Base-by-base conservation (phyloP, 1,140 invertebrate genomes). In the Tetramorium simillimum region DNA sequence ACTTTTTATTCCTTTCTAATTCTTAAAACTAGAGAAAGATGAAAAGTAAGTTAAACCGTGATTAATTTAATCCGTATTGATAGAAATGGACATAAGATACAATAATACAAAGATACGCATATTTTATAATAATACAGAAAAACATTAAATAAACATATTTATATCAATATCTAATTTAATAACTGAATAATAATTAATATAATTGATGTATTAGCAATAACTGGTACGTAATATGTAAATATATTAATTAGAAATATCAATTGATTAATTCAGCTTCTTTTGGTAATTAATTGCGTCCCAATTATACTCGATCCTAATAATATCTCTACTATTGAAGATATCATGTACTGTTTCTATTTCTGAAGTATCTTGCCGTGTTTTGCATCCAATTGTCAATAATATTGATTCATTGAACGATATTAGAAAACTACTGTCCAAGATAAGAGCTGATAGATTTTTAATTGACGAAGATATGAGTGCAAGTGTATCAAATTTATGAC, bases 351-450 rank as follows among this genome's bases (percentile, higher is more conserved):
- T 60, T 37, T 16, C 21, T 60, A 76, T 28, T 75, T 40, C 14
- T 14, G 33, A 60, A 28, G 33, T 69, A 18, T 24, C 65, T 24
- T 40, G 6, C 14, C 6, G 18, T n/a, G 21, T 46, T 14, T 10
- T 24, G 16, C 4, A 18, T 65, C 16, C 6, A 0, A 33, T 51
- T 2, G 21, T 76, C 72, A 12, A 43, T 76, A 60, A 16, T 76
- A 76, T 76, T 9, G 73, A 76, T 76, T 40, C 33, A 28, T 33
- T 0, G 21, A 75, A 40, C 53, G 53, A 14, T 60, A 58, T 40
- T 16, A 56, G 51, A 58, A n/a, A 16, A 24, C 24, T 76, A 1
- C 21, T 40, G 14, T 40, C 7, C 18, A 21, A 58, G 10, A 60
- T 43, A 43, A 56, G 3, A 21, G 33, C 53, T 7, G n/a, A 56